A percentile compares a stretch with the other conserved stretches of the same genome.
These are phyloP conservation scores for Uria lomvia DNA, from an alignment of 2,113 vertebrate genomes.

Conservation along the genomic window DNA sequence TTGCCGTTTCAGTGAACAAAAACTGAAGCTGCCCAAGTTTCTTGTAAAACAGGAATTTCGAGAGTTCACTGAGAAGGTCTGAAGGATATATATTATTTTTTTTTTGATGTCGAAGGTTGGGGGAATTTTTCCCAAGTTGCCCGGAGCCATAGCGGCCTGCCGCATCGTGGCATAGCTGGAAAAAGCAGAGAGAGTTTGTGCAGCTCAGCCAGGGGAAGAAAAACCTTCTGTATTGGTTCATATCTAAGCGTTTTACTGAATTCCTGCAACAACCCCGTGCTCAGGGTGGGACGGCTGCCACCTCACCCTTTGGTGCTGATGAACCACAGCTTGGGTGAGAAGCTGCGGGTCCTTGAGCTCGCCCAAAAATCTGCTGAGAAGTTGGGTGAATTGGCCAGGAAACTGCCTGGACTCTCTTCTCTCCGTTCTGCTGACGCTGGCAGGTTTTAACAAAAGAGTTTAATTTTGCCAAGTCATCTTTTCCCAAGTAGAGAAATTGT, in stretches of 20 bases:
- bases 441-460: not conserved
- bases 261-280: not conserved
- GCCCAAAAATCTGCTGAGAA: not conserved
- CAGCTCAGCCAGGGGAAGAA: not conserved
- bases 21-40: accelerated
- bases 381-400: not conserved
- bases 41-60: not conserved
- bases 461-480: not conserved
- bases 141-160: accelerated
- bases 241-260: not conserved
- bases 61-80: accelerated
- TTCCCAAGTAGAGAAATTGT: not conserved
- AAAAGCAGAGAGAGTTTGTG: not conserved
- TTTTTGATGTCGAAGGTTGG: not conserved
- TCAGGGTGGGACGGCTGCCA: accelerated
- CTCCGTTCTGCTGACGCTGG: not conserved
- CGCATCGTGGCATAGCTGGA: not conserved
- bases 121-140: not conserved
- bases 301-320: not conserved
- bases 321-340: not conserved
- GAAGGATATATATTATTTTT: not conserved
- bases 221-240: accelerated
- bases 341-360: not conserved
- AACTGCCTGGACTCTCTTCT: not conserved
- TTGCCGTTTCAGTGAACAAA: not conserved